Evolutionary conservation across 2,113 vertebrate genomes (phyloP), one percentile per base, ranked within the genome.

Genomic region (Otolemur garnettii): DNA sequence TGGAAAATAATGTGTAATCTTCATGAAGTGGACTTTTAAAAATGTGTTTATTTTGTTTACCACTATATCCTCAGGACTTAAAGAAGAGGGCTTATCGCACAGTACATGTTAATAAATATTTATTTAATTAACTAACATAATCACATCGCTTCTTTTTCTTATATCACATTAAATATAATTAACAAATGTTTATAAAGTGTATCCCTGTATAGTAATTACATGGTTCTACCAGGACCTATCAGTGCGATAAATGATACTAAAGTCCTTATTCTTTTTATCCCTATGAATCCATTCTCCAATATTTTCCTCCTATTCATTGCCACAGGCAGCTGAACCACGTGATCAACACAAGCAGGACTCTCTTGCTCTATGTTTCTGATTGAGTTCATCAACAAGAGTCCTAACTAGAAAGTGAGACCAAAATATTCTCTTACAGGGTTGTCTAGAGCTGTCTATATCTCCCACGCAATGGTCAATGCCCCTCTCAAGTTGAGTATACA

Each of bases 231-330:
- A 78, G 30, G 62, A 87, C 5, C 24, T 87, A 28, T 18, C 21
- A 82, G 33, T 50, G 24, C 18, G 87, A 71, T 83, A 7, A 87
- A 72, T 50, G 24, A 71, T 87, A 64, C 30, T 59, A 38, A 95
- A 93, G 24, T 50, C 26, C 50, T 95, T 90, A 81, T 15, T 83
- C 77, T 87, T 1, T 64, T 68, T 87, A 24, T n/a, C 15, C 45
- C 53, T 89, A 62, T 14, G 26, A 83, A 79, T 95, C 45, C 17
- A 60, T 93, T 93, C 3, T 84, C 77, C 57, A 88, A 83, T 88
- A 83, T 68, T 91, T 87, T 91, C 71, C 57, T 87, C 26, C 24
- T 26, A 45, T 33, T 87, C 35, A 93, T 79, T 74, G n/a, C 18
- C 35, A 21, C 33, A 66, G 26, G 26, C 87, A 45, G 18, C 57